A percentile compares a stretch with the other conserved stretches of the same genome.
Conservation (phyloP, 2,113 vertebrate species). For the Synchiropus splendidus region DNA sequence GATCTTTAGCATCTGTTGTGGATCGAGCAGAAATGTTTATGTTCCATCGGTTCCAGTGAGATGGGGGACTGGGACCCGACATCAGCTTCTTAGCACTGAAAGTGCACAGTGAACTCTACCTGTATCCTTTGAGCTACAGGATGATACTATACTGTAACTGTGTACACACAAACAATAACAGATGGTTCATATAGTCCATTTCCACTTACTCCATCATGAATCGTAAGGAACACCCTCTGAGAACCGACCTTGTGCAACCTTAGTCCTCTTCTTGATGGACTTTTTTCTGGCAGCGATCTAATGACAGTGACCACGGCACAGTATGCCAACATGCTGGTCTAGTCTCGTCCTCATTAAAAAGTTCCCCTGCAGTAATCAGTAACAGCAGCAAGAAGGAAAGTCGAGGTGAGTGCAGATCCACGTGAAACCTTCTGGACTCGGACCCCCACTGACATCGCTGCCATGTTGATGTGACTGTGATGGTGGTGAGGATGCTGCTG, state of each 20-base stretch:
- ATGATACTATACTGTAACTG: too few relatives aligned
- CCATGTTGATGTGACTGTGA: conserved; percentile 29
- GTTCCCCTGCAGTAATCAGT: conserved; percentile 20
- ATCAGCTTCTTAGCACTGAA: too few relatives aligned
- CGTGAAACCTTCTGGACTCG: conserved; percentile 13
- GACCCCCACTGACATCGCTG: conserved; percentile 6
- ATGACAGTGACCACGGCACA: conserved; percentile 5
- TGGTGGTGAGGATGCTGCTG: conserved; percentile 8
- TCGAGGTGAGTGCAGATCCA: conserved; percentile 15
- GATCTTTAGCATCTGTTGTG: too few relatives aligned
- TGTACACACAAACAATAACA: too few relatives aligned
- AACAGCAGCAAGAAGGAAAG: conserved; percentile 8
- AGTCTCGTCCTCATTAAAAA: conserved; percentile 18
- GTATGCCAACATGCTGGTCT: neutral
- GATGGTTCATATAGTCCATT: too few relatives aligned
- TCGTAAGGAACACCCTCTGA: neutral
- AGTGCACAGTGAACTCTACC: too few relatives aligned
- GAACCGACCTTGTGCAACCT: neutral
- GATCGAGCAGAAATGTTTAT: too few relatives aligned
- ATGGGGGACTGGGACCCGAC: too few relatives aligned
- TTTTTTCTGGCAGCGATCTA: neutral
- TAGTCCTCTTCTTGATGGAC: conserved; percentile 1
- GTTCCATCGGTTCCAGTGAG: too few relatives aligned
- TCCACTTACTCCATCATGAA: conserved; percentile 1
- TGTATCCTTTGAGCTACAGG: too few relatives aligned